These are phyloP conservation scores for Nymphalis c-album DNA, from an alignment of 2,888 invertebrate genomes.

Conservation along the genomic window DNA sequence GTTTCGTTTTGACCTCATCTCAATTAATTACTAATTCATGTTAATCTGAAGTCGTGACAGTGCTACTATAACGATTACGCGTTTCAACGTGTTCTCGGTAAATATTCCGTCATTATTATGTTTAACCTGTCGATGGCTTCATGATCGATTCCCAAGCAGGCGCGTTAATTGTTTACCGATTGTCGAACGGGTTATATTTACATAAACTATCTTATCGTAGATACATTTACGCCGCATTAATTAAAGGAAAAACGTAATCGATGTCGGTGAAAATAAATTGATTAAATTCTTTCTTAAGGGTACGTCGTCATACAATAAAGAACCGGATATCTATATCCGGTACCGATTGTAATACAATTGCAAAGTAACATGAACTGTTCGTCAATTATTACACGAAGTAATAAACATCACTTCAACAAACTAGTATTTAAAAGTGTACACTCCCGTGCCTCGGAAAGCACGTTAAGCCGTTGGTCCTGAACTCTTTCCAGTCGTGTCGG, in stretches of 20 bases:
- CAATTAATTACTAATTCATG: slow-evolving; percentile 1
- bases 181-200: slow-evolving; percentile 23
- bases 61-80: slow-evolving; percentile 19
- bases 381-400: too few species aligned
- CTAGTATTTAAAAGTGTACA: too few species aligned
- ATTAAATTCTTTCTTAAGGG: too few species aligned
- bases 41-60: slow-evolving; percentile 22
- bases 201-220: slow-evolving; percentile 19
- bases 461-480: too few species aligned
- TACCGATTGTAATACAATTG: too few species aligned
- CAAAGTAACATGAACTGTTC: too few species aligned
- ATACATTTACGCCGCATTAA: background rate
- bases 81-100: slow-evolving; percentile 10
- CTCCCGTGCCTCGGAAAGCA: too few species aligned
- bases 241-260: background rate
- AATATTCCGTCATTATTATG: slow-evolving; percentile 37
- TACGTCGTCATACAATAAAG: too few species aligned
- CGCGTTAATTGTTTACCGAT: slow-evolving; percentile 36
- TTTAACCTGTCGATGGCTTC: slow-evolving; percentile 31
- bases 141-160: slow-evolving; percentile 36
- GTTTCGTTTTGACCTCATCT: slow-evolving; percentile 1
- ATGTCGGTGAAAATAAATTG: too few species aligned
- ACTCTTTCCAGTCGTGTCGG: too few species aligned
- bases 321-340: too few species aligned
- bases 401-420: too few species aligned